These are phyloP conservation scores for Corydoras maculifer DNA, from an alignment of 2,113 vertebrate genomes.

Conservation along the genomic window DNA sequence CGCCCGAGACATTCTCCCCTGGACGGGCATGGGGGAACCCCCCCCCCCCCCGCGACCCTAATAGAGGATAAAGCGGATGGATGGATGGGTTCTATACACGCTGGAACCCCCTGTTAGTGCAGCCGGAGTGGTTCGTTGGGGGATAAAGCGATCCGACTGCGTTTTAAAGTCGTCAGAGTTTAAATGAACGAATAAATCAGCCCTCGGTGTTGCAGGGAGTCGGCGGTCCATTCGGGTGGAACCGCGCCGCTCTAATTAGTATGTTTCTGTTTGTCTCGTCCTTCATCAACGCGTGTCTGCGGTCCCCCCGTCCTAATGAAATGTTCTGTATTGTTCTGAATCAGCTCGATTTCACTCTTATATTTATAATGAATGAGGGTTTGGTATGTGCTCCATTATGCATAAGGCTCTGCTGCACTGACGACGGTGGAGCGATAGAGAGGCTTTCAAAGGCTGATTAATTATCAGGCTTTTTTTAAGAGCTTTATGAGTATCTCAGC, in stretches of 20 bases:
- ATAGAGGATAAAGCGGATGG: too few relatives aligned
- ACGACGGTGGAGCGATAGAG: neutral
- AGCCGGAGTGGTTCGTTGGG: too few relatives aligned
- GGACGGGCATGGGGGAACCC: too few relatives aligned
- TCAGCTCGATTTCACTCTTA: conserved; percentile 3
- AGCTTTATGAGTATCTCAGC: neutral
- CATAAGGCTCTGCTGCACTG: neutral
- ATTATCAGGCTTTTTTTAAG: neutral
- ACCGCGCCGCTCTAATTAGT: neutral
- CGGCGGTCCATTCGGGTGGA: neutral
- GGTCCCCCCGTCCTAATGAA: conserved; percentile 1
- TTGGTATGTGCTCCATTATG: neutral
- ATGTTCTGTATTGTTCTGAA: conserved; percentile 1
- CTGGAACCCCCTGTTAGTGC: too few relatives aligned
- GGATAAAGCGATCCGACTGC: too few relatives aligned
- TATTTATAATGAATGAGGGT: conserved; percentile 8
- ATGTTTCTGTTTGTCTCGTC: neutral
- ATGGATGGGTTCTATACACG: too few relatives aligned
- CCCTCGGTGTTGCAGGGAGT: neutral
- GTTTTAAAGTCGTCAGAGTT: neutral
- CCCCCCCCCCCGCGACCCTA: too few relatives aligned
- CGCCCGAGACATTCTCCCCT: too few relatives aligned
- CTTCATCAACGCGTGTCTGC: neutral
- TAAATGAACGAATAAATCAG: neutral
- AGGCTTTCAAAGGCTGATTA: neutral